Percentiles rank a stretch among this genome's conserved stretches.
Evolutionary conservation across 2,888 invertebrate species (phyloP).

Genomic region (Lithophane ornitopus): DNA sequence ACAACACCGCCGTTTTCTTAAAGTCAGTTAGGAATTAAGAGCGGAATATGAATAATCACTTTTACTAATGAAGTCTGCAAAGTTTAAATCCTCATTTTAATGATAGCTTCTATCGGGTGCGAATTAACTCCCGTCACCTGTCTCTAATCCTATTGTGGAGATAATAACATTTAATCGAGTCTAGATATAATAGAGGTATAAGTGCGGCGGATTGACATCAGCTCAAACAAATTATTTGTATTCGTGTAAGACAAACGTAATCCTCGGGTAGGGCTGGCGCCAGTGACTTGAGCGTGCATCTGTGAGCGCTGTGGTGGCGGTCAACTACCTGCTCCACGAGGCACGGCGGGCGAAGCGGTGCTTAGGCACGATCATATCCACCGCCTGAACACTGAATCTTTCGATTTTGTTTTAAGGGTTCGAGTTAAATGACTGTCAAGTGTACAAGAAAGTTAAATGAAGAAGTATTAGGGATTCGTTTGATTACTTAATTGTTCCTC

Average conservation of each 20-base stretch:
- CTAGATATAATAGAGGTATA: slow-evolving; percentile 32
- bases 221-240: slow-evolving; percentile 56
- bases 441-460: background rate
- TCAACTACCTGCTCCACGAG: background rate
- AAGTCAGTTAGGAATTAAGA: slow-evolving; percentile 30
- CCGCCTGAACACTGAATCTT: background rate
- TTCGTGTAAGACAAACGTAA: slow-evolving; percentile 51
- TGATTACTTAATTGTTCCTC: background rate
- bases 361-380: background rate
- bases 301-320: background rate
- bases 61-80: slow-evolving; percentile 50
- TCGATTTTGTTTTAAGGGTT: background rate
- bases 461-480: background rate
- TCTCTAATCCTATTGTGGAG: slow-evolving; percentile 38
- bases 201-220: slow-evolving; percentile 35
- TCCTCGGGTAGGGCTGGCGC: slow-evolving; percentile 48
- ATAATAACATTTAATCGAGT: slow-evolving; percentile 16
- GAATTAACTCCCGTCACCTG: slow-evolving; percentile 33
- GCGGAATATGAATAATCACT: slow-evolving; percentile 44
- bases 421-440: background rate
- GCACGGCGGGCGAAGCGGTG: background rate
- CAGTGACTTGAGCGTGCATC: background rate
- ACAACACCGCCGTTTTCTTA: slow-evolving; percentile 15
- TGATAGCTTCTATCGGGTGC: slow-evolving; percentile 29
- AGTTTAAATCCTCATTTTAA: slow-evolving; percentile 52